Evolutionary conservation across 2,888 invertebrate species (phyloP).

Genomic region (Resseliella maxima): DNA sequence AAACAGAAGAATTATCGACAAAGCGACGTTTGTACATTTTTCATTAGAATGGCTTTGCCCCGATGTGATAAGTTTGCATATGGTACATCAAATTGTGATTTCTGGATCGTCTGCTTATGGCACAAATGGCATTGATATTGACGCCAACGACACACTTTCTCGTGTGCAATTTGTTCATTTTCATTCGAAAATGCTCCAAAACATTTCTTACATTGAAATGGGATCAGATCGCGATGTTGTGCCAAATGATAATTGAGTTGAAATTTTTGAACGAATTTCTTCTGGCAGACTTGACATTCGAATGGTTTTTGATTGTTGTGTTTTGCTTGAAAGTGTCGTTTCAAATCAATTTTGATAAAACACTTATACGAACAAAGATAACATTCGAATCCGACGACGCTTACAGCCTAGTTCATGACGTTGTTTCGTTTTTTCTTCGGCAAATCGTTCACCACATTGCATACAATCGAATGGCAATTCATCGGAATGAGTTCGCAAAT

Average conservation of each 20-base stretch:
- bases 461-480: neutral
- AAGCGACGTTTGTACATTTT: too few species aligned
- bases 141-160: too few species aligned
- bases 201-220: too few species aligned
- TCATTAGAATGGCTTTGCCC: too few species aligned
- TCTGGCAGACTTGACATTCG: neutral
- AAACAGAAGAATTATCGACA: neutral
- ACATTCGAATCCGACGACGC: neutral
- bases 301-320: neutral
- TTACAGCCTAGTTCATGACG: neutral
- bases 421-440: neutral
- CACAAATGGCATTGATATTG: too few species aligned
- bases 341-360: neutral
- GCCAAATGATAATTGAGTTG: too few species aligned
- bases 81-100: too few species aligned
- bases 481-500: neutral
- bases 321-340: neutral
- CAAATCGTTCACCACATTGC: neutral
- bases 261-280: neutral
- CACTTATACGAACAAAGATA: neutral
- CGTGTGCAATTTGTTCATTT: too few species aligned
- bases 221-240: too few species aligned
- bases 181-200: too few species aligned
- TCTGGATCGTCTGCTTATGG: too few species aligned
- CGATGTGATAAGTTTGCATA: too few species aligned